Percentiles rank a stretch among this genome's conserved stretches.
Evolutionary conservation across 2,113 vertebrate genomes (phyloP).

Genomic region (Rhabdomys dilectus): DNA sequence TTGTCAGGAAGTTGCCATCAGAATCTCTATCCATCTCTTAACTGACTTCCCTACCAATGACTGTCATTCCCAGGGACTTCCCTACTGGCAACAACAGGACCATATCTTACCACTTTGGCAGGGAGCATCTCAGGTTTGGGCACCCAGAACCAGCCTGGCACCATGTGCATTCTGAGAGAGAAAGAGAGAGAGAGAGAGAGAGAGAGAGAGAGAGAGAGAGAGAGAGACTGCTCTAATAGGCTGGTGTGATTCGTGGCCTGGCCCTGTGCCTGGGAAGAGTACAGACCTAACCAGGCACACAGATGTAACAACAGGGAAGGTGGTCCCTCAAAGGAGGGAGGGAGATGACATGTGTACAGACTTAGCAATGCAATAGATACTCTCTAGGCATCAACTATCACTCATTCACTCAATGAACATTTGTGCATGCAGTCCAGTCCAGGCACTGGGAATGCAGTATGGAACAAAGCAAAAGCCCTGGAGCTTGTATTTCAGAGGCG

Average conservation of each 20-base stretch:
- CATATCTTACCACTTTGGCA: neutral
- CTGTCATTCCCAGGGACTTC: constrained; percentile 18
- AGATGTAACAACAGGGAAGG: neutral
- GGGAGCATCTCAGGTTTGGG: neutral
- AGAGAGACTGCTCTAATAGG: neutral
- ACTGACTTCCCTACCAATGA: neutral
- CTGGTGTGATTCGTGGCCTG: neutral
- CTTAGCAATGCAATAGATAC: neutral
- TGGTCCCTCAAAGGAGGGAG: neutral
- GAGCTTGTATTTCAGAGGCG: neutral
- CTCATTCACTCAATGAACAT: neutral
- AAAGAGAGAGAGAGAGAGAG: no score
- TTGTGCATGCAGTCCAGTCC: neutral
- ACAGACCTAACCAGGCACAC: neutral
- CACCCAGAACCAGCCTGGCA: neutral
- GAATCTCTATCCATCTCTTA: neutral
- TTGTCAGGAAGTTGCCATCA: neutral
- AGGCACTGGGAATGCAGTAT: neutral
- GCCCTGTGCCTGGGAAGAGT: neutral
- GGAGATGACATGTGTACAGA: fast-evolving
- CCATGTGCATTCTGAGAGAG: neutral
- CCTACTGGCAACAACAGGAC: neutral
- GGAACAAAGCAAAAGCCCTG: neutral
- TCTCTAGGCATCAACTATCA: neutral
- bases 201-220: neutral